phyloP scores from a whole-genome alignment of 2,888 invertebrate species.

The Petrolisthes manimaculis region DNA sequence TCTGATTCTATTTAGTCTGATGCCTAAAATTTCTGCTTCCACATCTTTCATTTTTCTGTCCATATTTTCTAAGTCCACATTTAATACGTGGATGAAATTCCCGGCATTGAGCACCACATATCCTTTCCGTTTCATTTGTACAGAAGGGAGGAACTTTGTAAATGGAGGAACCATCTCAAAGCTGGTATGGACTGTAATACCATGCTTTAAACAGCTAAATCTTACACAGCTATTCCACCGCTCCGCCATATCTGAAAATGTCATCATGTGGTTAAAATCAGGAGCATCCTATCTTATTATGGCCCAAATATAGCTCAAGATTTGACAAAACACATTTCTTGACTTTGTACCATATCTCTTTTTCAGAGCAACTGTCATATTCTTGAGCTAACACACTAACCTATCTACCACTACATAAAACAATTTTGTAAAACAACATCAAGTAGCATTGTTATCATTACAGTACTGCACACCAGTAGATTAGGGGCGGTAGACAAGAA shows the following conservation, averaged over 20 bases:
- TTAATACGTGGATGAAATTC: constrained; percentile 84
- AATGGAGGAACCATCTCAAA: constrained; percentile 90
- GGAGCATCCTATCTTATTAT: too few species aligned
- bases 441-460: too few species aligned
- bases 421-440: too few species aligned
- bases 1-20: constrained; percentile 31
- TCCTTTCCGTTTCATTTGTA: constrained; percentile 72
- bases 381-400: too few species aligned
- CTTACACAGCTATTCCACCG: constrained; percentile 76
- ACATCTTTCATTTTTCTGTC: constrained; percentile 50
- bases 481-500: too few species aligned
- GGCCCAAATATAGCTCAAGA: too few species aligned
- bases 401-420: too few species aligned
- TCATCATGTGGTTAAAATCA: too few species aligned
- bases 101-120: constrained; percentile 87
- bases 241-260: constrained; percentile 72
- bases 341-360: too few species aligned
- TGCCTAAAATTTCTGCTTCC: constrained; percentile 38
- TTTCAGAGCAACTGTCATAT: too few species aligned
- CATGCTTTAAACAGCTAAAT: constrained; percentile 86
- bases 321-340: too few species aligned
- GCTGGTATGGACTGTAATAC: constrained; percentile 91
- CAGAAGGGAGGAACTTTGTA: constrained; percentile 77
- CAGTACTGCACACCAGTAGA: too few species aligned
- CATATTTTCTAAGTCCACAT: constrained; percentile 73